Evolutionary conservation across 2,888 invertebrate genomes (phyloP).

Genomic region (Nemotelus pantherinus): DNA sequence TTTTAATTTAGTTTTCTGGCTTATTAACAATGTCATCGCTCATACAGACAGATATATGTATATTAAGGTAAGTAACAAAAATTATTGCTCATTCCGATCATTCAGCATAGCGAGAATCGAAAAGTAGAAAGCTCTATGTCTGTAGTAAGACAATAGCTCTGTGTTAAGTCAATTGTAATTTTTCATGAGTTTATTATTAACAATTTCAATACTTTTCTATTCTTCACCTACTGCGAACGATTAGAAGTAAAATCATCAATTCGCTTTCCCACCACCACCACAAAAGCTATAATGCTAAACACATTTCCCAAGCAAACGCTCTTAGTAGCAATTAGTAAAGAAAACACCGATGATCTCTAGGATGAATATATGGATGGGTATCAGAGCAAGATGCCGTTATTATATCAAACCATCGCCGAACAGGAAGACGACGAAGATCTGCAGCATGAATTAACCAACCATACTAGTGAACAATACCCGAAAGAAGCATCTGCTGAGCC

Average conservation of each 20-base stretch:
- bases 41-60: too few species aligned
- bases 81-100: too few species aligned
- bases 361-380: constrained; percentile 36
- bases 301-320: neutral
- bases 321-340: constrained; percentile 32
- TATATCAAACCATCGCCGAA: constrained; percentile 26
- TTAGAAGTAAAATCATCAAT: constrained; percentile 32
- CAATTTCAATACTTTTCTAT: constrained; percentile 21
- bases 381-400: constrained; percentile 38
- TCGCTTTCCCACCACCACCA: neutral
- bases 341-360: constrained; percentile 34
- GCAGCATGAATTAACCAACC: neutral
- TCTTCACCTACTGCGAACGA: constrained; percentile 32
- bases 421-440: constrained; percentile 3
- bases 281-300: neutral
- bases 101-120: neutral
- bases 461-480: neutral
- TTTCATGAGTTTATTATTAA: neutral
- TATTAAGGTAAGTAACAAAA: too few species aligned
- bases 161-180: constrained; percentile 1
- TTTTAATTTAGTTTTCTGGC: neutral
- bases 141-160: constrained; percentile 1
- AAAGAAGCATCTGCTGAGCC: neutral
- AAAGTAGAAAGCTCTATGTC: constrained; percentile 2
- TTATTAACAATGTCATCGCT: neutral